Percentiles rank a stretch among this genome's conserved stretches.
Evolutionary conservation across 2,888 invertebrate genomes (phyloP).

Genomic region (Neocrepidodera transversa): DNA sequence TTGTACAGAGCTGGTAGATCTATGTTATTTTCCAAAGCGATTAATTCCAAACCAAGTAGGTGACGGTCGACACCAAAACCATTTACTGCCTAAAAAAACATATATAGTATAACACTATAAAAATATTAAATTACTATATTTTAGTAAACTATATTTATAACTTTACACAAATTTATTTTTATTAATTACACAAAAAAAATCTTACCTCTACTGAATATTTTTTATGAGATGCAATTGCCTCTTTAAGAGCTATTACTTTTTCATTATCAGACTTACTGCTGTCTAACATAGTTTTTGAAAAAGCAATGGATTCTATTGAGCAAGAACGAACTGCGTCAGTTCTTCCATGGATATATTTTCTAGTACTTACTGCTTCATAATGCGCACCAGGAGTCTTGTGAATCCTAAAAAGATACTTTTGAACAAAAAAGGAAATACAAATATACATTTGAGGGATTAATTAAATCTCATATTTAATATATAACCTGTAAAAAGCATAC

Average conservation of each 20-base stretch:
- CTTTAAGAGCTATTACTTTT: conserved; percentile 71
- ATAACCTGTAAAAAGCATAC: conserved; percentile 82
- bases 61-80: conserved; percentile 94
- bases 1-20: conserved; percentile 77
- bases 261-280: conserved; percentile 61
- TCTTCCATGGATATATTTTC: conserved; percentile 84
- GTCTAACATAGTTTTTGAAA: conserved; percentile 77
- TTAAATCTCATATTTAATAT: neutral
- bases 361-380: conserved; percentile 90
- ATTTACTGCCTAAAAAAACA: conserved; percentile 64
- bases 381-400: conserved; percentile 80
- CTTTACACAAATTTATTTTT: too few relatives aligned
- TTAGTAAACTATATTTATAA: too few relatives aligned
- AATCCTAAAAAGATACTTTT: conserved; percentile 60
- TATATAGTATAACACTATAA: too few relatives aligned
- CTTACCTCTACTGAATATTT: conserved; percentile 76
- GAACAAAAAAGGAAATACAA: too few relatives aligned
- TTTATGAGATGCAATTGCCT: conserved; percentile 83
- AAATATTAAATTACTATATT: too few relatives aligned
- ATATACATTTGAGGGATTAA: too few relatives aligned
- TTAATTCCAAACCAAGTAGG: conserved; percentile 84
- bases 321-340: conserved; percentile 96
- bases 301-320: conserved; percentile 79
- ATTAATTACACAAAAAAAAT: neutral
- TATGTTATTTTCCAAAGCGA: conserved; percentile 78